Evolutionary conservation across 2,797 vertebrate species (phyloP), one percentile per base, ranked within the genome.

Genomic region (Sebastes oblongus): DNA sequence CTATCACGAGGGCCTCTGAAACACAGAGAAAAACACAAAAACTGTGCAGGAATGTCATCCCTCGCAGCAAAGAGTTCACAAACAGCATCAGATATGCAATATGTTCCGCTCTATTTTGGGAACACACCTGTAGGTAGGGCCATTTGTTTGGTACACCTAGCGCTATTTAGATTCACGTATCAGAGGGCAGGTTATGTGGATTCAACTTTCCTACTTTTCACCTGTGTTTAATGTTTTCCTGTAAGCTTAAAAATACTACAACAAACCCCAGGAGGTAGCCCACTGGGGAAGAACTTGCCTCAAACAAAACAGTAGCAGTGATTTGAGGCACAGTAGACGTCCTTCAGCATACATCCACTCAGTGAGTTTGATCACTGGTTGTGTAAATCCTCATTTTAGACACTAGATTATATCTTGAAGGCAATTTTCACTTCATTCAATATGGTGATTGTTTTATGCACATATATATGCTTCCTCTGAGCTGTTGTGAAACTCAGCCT

Each of bases 1-100:
- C 59, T 88, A 80, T 88, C 83, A 83, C 70, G 16, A 71, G 80
- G 82, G 81, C 86, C 80, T 88, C 77, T 25, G 80, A 81, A 88
- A 88, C 70, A 73, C 72, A 69, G 61, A 71, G 72, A 46, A 80
- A 84, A 85, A 85, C 83, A 85, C 81, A 86, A 22, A 65, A 87
- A 90, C 82, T 77, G 73, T 72, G 82, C 78, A 74, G 86, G 84
- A 90, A 91, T 92, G 88, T 86, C 86, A 90, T 75, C 77, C 83
- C 86, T 86, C 52, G 30, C 55, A 83, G 82, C 67, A 73, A 81
- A 78, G 78, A 81, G 77, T 81, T 89, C 78, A 83, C 81, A 77
- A 80, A 74, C 61, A 79, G 56, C 62, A 78, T 66, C 72, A 78
- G 52, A 80, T 72, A 10, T 27, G 71, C 30, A 85, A 84, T 74